A percentile compares a stretch with the other conserved stretches of the same genome.
Evolutionary conservation across 2,113 vertebrate species (phyloP).

Genomic region (Tetrao urogallus): DNA sequence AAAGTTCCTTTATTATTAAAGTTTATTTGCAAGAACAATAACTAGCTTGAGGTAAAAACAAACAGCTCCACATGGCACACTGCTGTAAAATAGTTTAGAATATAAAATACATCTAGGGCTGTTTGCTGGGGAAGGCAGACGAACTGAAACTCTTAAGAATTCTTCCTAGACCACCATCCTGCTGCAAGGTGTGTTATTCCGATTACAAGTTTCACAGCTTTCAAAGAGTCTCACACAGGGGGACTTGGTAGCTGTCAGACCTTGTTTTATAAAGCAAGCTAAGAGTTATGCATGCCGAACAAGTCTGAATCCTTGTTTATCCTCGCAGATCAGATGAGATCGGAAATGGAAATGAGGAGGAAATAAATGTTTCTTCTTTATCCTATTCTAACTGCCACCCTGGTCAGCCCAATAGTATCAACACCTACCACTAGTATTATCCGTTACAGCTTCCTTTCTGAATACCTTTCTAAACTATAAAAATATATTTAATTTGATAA

Average conservation of each 20-base stretch:
- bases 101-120: accelerated
- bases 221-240: not conserved
- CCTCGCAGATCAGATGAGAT: not conserved
- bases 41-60: not conserved
- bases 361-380: not conserved
- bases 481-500: constrained; percentile 73
- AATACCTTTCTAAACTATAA: constrained; percentile 32
- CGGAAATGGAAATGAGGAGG: not conserved
- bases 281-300: not conserved
- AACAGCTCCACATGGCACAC: not conserved
- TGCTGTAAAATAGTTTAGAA: not conserved
- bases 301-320: not conserved
- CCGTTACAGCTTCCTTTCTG: constrained; percentile 7
- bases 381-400: not conserved
- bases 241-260: not conserved
- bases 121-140: not conserved
- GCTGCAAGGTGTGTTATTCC: not conserved
- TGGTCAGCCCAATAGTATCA: not conserved
- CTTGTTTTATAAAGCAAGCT: not conserved
- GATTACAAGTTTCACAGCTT: not conserved
- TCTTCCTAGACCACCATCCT: not conserved
- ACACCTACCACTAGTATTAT: not conserved
- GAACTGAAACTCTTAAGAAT: not conserved
- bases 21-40: not conserved
- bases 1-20: not conserved